phyloP scores from a whole-genome alignment of 2,113 vertebrate genomes.

The Pipra filicauda region DNA sequence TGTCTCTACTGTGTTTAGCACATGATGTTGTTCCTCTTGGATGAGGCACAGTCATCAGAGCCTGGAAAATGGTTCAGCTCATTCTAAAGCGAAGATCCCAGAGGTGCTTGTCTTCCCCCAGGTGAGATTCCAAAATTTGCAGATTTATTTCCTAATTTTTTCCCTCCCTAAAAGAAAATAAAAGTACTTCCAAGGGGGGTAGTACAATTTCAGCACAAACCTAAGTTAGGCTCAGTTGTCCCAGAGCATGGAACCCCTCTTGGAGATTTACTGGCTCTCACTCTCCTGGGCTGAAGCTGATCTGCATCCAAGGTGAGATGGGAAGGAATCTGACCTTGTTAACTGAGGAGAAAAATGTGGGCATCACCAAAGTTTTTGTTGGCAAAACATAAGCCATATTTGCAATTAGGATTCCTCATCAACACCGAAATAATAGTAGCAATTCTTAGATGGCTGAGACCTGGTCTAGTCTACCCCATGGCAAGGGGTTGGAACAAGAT shows the following conservation, averaged over 20 bases:
- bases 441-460: neutral
- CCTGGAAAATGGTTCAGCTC: neutral
- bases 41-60: accelerated
- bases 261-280: neutral
- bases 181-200: neutral
- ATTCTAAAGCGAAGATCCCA: neutral
- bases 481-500: neutral
- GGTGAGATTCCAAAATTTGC: neutral
- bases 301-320: neutral
- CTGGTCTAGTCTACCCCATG: neutral
- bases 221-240: neutral
- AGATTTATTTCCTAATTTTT: neutral
- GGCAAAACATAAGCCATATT: neutral
- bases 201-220: neutral
- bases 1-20: neutral
- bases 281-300: neutral
- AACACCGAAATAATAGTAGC: neutral
- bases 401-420: neutral
- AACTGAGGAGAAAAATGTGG: neutral
- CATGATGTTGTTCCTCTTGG: neutral
- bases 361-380: neutral
- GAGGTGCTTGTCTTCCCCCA: neutral
- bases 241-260: neutral
- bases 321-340: neutral
- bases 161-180: neutral